These are phyloP conservation scores for Macroteleia sp. DNA, from an alignment of 2,888 invertebrate genomes.

Conservation along the genomic window DNA sequence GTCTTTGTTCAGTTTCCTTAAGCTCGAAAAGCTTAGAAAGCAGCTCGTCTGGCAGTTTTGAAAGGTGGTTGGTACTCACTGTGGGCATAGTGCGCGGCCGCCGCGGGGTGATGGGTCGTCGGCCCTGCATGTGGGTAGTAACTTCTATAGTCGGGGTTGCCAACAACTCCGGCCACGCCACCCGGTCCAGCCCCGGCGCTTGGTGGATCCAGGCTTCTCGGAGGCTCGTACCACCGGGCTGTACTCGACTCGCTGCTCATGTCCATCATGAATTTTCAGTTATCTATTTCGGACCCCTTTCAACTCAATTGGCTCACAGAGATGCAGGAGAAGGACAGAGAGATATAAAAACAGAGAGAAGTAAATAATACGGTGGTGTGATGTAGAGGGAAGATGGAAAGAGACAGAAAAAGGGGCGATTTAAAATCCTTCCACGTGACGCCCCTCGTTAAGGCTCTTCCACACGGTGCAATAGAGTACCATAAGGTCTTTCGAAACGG, in stretches of 20 bases:
- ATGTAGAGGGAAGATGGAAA: conserved; percentile 28
- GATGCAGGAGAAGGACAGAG: conserved; percentile 3
- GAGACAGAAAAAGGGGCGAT: conserved; percentile 48
- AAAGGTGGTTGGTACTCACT: conserved; percentile 75
- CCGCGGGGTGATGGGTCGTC: conserved; percentile 81
- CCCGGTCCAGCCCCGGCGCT: conserved; percentile 71
- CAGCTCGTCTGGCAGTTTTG: too few relatives aligned
- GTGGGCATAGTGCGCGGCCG: conserved; percentile 82
- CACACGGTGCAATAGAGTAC: conserved; percentile 58
- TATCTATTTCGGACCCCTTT: conserved; percentile 5
- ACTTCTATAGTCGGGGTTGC: conserved; percentile 81
- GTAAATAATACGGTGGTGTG: conserved; percentile 31
- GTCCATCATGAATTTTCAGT: conserved; percentile 74
- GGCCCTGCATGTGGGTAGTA: conserved; percentile 82
- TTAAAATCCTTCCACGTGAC: conserved; percentile 69
- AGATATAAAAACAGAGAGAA: conserved; percentile 28
- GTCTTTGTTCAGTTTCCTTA: background rate
- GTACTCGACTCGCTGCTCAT: conserved; percentile 84
- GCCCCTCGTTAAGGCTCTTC: conserved; percentile 71
- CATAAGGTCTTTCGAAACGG: conserved; percentile 68
- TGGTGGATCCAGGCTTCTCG: conserved; percentile 80
- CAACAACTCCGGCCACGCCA: conserved; percentile 76
- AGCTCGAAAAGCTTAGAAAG: conserved; percentile 5
- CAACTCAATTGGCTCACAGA: background rate
- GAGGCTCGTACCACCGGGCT: conserved; percentile 83